phyloP scores from a whole-genome alignment of 2,113 vertebrate species.

The Felis catus region DNA sequence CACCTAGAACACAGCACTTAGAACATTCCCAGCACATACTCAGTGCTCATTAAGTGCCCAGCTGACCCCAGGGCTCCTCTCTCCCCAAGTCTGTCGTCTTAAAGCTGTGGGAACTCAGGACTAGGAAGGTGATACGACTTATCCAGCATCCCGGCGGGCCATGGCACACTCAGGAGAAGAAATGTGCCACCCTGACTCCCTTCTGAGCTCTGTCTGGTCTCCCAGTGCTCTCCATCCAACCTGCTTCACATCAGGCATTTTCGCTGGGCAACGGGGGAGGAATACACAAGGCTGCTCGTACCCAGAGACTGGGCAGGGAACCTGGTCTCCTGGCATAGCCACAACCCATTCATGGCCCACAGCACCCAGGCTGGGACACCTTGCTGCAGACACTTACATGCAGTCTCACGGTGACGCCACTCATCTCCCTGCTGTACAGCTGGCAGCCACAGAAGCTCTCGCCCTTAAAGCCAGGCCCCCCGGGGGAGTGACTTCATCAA shows the following conservation, averaged over 20 bases:
- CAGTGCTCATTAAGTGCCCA: not conserved
- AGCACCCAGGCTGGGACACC: not conserved
- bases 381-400: accelerated
- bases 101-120: not conserved
- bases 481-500: not conserved
- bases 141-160: not conserved
- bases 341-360: accelerated
- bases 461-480: not conserved
- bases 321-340: not conserved
- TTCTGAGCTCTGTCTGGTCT: accelerated
- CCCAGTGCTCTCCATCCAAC: too few species aligned
- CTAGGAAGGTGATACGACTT: not conserved
- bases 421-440: too few species aligned
- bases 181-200: not conserved
- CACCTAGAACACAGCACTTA: not conserved
- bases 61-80: not conserved
- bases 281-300: not conserved
- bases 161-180: not conserved
- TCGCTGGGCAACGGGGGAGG: not conserved
- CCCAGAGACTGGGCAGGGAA: not conserved
- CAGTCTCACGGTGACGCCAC: not conserved
- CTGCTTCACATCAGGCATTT: too few species aligned
- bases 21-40: not conserved
- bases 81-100: not conserved
- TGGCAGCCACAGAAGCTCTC: accelerated